Conservation (phyloP, 1,140 invertebrate species). For the Tetramorium parvispinum region DNA sequence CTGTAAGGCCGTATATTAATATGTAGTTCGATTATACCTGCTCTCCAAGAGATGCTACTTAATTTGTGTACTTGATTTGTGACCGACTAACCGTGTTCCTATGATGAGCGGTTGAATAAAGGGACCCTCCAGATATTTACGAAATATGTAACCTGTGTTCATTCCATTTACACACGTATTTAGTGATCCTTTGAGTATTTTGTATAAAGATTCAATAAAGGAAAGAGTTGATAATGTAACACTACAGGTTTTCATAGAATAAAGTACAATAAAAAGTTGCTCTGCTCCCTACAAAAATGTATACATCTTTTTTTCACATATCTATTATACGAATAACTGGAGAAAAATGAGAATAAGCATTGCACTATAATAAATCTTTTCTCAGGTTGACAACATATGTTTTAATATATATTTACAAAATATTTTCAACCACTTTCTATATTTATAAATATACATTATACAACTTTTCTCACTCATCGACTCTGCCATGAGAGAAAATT, state of each 20-base stretch:
- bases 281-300: slow-evolving; percentile 24
- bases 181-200: slow-evolving; percentile 73
- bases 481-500: background rate
- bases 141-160: slow-evolving; percentile 76
- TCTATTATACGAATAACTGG: background rate
- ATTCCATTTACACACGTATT: slow-evolving; percentile 77
- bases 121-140: slow-evolving; percentile 72
- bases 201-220: slow-evolving; percentile 73
- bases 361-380: background rate
- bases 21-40: slow-evolving; percentile 39
- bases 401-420: slow-evolving; percentile 48
- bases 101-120: slow-evolving; percentile 78
- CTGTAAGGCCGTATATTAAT: slow-evolving; percentile 41
- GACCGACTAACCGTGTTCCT: slow-evolving; percentile 53
- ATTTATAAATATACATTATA: slow-evolving; percentile 27
- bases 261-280: slow-evolving; percentile 66
- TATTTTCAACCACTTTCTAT: slow-evolving; percentile 18
- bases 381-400: slow-evolving; percentile 6
- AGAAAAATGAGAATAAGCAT: slow-evolving; percentile 1
- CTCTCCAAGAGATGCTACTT: slow-evolving; percentile 49
- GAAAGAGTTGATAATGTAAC: slow-evolving; percentile 63
- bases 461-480: background rate
- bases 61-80: slow-evolving; percentile 46
- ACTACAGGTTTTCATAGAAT: slow-evolving; percentile 55
- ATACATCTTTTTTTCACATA: slow-evolving; percentile 36